phyloP scores from a whole-genome alignment of 2,888 invertebrate species.

The Cataglyphis altisquamis region DNA sequence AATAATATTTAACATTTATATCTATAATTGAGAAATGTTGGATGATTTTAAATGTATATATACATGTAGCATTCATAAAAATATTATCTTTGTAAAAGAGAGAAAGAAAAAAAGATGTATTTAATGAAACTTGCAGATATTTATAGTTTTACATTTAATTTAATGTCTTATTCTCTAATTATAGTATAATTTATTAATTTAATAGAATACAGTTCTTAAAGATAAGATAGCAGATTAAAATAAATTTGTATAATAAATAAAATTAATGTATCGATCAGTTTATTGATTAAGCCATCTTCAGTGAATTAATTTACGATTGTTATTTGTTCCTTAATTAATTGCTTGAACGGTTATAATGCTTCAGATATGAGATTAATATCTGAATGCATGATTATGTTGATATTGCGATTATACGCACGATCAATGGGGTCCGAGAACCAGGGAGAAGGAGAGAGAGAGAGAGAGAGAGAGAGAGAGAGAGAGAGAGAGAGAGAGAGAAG shows the following conservation, averaged over 20 bases:
- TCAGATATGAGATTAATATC: conserved; percentile 67
- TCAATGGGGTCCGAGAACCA: conserved; percentile 44
- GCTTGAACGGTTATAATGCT: conserved; percentile 67
- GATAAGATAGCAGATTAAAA: conserved; percentile 15
- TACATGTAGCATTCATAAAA: neutral
- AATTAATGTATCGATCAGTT: conserved; percentile 23
- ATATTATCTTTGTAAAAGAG: neutral
- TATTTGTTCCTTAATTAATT: conserved; percentile 71
- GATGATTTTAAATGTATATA: neutral
- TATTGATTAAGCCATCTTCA: conserved; percentile 59
- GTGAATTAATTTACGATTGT: conserved; percentile 60
- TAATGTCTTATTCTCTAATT: neutral
- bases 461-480: neutral
- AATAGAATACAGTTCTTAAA: neutral
- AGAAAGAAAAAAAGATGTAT: neutral
- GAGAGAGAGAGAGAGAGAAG: neutral
- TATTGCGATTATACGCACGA: conserved; percentile 61
- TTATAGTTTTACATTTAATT: neutral
- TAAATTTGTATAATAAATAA: neutral
- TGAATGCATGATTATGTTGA: conserved; percentile 59
- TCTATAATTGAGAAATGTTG: neutral
- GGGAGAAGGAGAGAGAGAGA: neutral
- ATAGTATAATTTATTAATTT: neutral
- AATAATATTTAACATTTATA: neutral
- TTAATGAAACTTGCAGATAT: neutral